Percentiles rank a stretch among this genome's conserved stretches.
phyloP scores from a whole-genome alignment of 2,797 vertebrate species.

The Heterohyrax brucei region DNA sequence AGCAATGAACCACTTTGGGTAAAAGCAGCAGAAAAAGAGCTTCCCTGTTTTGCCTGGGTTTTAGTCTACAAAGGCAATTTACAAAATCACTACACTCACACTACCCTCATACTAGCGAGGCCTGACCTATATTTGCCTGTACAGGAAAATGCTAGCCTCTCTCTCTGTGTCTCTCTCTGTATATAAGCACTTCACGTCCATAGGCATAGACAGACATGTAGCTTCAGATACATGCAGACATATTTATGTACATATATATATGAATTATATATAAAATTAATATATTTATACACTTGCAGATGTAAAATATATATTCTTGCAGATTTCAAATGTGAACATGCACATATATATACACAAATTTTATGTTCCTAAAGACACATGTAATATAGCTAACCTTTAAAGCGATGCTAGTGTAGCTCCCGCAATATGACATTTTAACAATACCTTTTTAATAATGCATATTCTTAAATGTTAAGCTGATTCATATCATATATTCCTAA shows the following conservation, averaged over 20 bases:
- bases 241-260: neutral
- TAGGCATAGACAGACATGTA: neutral
- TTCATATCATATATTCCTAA: slow-evolving; percentile 74
- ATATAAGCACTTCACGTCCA: neutral
- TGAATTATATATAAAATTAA: no score
- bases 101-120: slow-evolving; percentile 48
- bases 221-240: neutral
- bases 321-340: slow-evolving; percentile 16
- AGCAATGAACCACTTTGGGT: slow-evolving; percentile 67
- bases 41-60: slow-evolving; percentile 73
- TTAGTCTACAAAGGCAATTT: slow-evolving; percentile 77
- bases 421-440: slow-evolving; percentile 86
- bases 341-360: slow-evolving; percentile 62
- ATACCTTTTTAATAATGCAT: slow-evolving; percentile 87
- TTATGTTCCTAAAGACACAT: slow-evolving; percentile 83
- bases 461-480: slow-evolving; percentile 85
- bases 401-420: slow-evolving; percentile 85
- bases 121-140: neutral
- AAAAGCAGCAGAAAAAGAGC: slow-evolving; percentile 69
- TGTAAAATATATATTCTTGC: neutral
- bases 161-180: neutral
- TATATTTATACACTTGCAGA: neutral
- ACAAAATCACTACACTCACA: slow-evolving; percentile 76
- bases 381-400: slow-evolving; percentile 88
- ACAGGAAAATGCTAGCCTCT: slow-evolving; percentile 50